Base-by-base conservation (phyloP, 2,888 invertebrate genomes). In the Cephus nigrinus region DNA sequence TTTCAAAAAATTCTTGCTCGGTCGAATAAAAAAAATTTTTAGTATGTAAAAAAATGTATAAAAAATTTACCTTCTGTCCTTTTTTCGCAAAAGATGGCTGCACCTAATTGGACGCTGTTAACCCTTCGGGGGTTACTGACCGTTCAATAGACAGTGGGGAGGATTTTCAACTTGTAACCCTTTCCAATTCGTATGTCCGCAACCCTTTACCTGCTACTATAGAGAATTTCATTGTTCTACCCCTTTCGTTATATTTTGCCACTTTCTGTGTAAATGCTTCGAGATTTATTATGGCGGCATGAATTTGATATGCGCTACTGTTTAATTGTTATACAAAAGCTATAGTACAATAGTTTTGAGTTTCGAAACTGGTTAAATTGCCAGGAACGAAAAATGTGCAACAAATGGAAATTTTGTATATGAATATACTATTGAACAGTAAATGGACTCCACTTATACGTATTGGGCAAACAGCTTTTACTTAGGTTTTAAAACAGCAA, bases 161-260 rank as follows among this genome's bases (percentile, higher is more conserved):
- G 78, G 79, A 80, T 79, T 81, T 74, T 77, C 34, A 71, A 69
- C 74, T 82, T 76, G 73, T 74, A 82, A 79, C 74, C 78, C 76
- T 81, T 79, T 78, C 78, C 73, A 71, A 79, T 77, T 81, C 75
- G 76, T 74, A 79, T 77, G 75, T 79, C 35, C 78, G 34, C 76
- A 83, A 82, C 81, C 82, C 83, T 81, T 83, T 83, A 81, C 83
- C 80, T 83, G 80, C 72, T 76, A 80, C 35, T 78, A 79, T 79
- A 77, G 81, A 80, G 76, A 78, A 81, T 33, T 76, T 79, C 75
- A 80, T 80, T 81, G 79, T 75, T 79, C 73, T 23, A 36, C 30
- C 74, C 74, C 32, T 34, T 55, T 55, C 55, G 55, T 23, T 55
- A 55, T 55, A 55, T 23, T 55, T 55, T 55, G 9, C 40, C 23